Evolutionary conservation across 1,140 invertebrate species (phyloP).

Genomic region (Odontomachus brunneus): DNA sequence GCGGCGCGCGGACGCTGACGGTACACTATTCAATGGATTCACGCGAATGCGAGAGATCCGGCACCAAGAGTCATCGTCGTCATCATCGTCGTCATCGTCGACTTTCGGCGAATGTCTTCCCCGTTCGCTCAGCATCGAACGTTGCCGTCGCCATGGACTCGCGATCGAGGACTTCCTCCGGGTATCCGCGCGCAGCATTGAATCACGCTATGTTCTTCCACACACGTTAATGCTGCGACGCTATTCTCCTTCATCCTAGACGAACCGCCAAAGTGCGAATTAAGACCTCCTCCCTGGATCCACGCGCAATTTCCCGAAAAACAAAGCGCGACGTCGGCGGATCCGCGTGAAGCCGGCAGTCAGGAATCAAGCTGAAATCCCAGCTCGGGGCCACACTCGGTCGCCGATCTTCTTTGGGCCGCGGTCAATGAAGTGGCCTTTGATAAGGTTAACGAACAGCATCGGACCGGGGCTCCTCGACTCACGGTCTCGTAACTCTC

Average conservation of each 20-base stretch:
- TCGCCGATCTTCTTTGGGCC: conserved; percentile 4
- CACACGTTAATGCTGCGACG: not conserved
- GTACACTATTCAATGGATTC: conserved; percentile 23
- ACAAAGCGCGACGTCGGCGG: not conserved
- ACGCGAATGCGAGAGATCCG: not conserved
- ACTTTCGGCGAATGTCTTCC: conserved; percentile 37
- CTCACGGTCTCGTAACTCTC: too few species aligned
- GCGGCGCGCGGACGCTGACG: conserved; percentile 13
- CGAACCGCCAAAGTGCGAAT: not conserved
- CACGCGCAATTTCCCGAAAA: not conserved
- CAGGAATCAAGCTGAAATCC: conserved; percentile 26
- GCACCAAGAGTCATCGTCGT: conserved; percentile 23
- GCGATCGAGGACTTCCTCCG: conserved; percentile 20
- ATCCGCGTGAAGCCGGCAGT: not conserved
- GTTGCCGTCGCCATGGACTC: conserved; percentile 41
- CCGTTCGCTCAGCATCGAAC: conserved; percentile 35
- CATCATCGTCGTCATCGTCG: conserved; percentile 25
- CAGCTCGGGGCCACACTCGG: not conserved
- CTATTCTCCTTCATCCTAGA: not conserved
- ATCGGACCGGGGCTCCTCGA: conserved; percentile 11
- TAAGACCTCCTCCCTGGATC: not conserved
- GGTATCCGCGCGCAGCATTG: not conserved
- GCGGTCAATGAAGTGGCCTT: conserved; percentile 35
- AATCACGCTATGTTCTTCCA: not conserved
- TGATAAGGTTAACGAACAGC: conserved; percentile 39